Conservation (phyloP, 1,140 invertebrate genomes). For the Brachionus plicatilis region DNA sequence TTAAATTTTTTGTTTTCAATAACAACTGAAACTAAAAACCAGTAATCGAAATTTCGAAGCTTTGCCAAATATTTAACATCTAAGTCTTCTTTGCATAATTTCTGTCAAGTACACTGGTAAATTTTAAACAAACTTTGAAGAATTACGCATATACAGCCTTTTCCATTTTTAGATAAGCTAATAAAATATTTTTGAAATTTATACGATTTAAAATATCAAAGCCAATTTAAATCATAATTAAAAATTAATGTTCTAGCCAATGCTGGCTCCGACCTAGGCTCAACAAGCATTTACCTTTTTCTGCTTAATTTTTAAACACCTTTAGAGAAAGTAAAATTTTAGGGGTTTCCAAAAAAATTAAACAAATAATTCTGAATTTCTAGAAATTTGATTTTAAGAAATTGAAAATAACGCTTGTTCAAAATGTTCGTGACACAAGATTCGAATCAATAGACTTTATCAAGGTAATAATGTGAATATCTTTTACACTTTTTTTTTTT, state of each 20-base stretch:
- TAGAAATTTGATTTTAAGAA: constrained; percentile 2
- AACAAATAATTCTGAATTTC: neutral
- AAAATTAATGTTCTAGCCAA: neutral
- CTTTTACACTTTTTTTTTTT: neutral
- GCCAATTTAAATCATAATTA: neutral
- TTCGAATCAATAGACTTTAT: neutral
- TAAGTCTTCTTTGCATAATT: neutral
- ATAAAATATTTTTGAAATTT: neutral
- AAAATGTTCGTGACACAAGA: neutral
- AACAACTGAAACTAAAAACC: constrained; percentile 18
- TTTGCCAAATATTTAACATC: neutral
- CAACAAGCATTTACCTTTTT: neutral
- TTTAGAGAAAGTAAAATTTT: neutral
- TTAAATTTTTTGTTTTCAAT: neutral
- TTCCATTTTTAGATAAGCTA: neutral
- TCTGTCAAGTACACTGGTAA: constrained; percentile 4
- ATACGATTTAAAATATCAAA: neutral
- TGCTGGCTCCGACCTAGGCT: neutral
- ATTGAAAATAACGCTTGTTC: neutral
- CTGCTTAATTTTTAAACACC: neutral
- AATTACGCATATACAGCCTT: neutral
- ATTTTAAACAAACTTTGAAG: neutral
- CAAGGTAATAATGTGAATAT: neutral
- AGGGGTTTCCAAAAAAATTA: neutral
- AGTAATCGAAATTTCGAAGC: neutral